These are phyloP conservation scores for Amphipoea oculea DNA, from an alignment of 2,888 invertebrate species.

Conservation along the genomic window DNA sequence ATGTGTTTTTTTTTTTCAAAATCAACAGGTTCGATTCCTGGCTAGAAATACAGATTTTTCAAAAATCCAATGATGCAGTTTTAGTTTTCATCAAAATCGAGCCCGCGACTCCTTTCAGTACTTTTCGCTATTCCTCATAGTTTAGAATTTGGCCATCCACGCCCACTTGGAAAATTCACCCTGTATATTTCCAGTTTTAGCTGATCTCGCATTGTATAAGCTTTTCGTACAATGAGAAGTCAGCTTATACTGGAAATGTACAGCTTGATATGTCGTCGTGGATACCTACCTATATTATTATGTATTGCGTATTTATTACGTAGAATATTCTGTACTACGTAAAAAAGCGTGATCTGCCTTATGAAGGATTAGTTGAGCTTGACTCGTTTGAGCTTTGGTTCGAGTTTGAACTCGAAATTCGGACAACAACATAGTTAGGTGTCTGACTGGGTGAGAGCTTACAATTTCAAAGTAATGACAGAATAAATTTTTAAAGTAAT, in stretches of 20 bases:
- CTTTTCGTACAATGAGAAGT: background rate
- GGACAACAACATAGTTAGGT: background rate
- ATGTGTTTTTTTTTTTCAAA: too few relatives aligned
- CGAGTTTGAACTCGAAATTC: background rate
- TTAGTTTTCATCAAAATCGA: too few relatives aligned
- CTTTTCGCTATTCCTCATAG: too few relatives aligned
- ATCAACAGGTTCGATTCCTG: too few relatives aligned
- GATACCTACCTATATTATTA: too few relatives aligned
- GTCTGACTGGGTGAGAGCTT: background rate
- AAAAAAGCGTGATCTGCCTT: background rate
- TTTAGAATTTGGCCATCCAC: too few relatives aligned
- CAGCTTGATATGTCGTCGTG: background rate
- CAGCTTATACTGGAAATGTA: background rate
- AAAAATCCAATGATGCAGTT: too few relatives aligned
- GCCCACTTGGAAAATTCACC: too few relatives aligned
- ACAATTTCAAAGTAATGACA: background rate
- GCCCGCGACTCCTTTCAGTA: too few relatives aligned
- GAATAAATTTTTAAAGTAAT: background rate
- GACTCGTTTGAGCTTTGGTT: background rate
- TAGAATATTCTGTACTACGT: background rate
- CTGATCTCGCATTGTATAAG: too few relatives aligned
- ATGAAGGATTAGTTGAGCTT: background rate
- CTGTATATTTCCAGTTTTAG: background rate
- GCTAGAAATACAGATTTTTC: too few relatives aligned
- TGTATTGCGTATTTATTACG: too few relatives aligned